Base-by-base conservation (phyloP, 2,888 invertebrate species). In the Tachystola acroxantha region DNA sequence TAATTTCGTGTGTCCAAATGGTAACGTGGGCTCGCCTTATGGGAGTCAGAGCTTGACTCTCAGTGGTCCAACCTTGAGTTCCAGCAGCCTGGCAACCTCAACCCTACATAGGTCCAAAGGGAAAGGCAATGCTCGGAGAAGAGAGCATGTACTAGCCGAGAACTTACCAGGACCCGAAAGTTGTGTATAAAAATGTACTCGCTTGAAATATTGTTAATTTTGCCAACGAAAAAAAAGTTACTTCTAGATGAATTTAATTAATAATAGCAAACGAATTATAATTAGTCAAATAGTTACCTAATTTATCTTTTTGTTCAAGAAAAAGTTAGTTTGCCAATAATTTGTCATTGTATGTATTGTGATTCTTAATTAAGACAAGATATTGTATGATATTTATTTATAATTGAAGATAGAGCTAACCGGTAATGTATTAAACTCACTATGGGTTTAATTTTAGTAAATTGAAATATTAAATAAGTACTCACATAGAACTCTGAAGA, bases 131-230 rank as follows among this genome's bases (percentile, higher is more conserved):
- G 70, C 73, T 2, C 57, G 90, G 55, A 88, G 91, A 72, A 89
- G 92, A 79, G 93, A 93, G 73, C 93, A 93, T 64, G 94, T 95
- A 40, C 90, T 95, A 58, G 93, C 95, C 34, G 94, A 95, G 71
- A 92, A 94, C 53, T 90, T 95, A 72, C 95, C 95, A 19, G 95
- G 95, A 42, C 95, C 95, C 27, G 95, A 95, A 75, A 95, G 95
- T 86, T 95, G 95, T 85, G 95, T 95, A 69, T 95, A 58, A 72
- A 62, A n/a, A n/a, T n/a, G n/a, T n/a, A n/a, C n/a, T n/a, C n/a
- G 6, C 7, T 5, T 28, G 37, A 20, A 20, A n/a, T n/a, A n/a
- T n/a, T n/a, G n/a, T n/a, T n/a, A n/a, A n/a, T n/a, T n/a, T n/a
- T 24, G 24, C n/a, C 24, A 24, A 24, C 24, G 24, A 24, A 7